Base-by-base conservation (phyloP, 2,797 vertebrate species). In the Neostethus bicornis region DNA sequence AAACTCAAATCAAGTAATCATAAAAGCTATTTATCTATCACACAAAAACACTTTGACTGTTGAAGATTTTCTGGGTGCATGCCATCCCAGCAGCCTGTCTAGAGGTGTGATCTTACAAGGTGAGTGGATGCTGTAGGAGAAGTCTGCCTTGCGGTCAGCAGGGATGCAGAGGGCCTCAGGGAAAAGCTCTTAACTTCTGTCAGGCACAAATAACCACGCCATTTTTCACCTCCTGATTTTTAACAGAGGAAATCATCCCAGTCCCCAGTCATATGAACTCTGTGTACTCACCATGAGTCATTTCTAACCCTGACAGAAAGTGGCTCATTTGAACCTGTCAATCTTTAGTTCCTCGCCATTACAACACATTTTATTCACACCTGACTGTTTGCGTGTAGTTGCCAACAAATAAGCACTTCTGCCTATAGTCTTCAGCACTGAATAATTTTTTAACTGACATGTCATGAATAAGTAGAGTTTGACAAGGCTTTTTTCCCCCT, bases 111-210 rank as follows among this genome's bases (percentile, higher is more conserved):
- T 84, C 79, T 85, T 74, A 52, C 92, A 93, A 92, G 92, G 91
- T 92, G 91, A 93, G 89, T 48, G 76, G 71, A 80, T 80, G 88
- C 85, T 84, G 78, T 87, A 87, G 87, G 88, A 91, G 90, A 85
- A 85, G 81, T 79, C 86, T 87, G 82, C 76, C 87, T 90, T 51
- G 77, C 74, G 89, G 91, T 92, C 92, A 92, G 88, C 83, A 50
- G 91, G 91, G 91, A 93, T 86, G 70, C 85, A 62, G 62, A 19
- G 66, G 83, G 86, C 90, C 90, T 84, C 80, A 47, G 91, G 91
- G 92, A 92, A 85, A 91, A 88, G 89, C 92, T 92, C 91, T 93
- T 93, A 92, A 93, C 92, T 93, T 91, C 91, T 93, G 92, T 93
- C 92, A 92, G 87, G 90, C 87, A 91, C 90, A 92, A 93, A 93